Base-by-base conservation (phyloP, 2,888 invertebrate species). In the Coelogynopora nodosa region DNA sequence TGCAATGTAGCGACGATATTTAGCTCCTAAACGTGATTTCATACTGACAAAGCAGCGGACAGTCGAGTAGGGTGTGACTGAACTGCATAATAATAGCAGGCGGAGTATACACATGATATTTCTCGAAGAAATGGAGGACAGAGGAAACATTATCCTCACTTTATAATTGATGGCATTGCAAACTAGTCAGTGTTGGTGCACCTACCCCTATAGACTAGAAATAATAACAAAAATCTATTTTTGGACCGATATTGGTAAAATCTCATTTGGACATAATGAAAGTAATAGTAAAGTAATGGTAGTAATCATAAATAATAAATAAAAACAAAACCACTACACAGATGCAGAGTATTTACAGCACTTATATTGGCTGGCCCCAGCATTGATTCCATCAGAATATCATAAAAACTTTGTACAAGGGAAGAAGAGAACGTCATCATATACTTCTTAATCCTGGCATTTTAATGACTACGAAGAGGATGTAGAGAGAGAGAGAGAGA, bases 251-350 rank as follows among this genome's bases (percentile, higher is more conserved):
- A 26, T 26, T 26, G 74, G 49, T 74, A 23, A 13, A 74, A 74
- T 74, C 74, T 74, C 23, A 13, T 74, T 74, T 74, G 74, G 74
- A 74, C 74, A 74, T 26, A 74, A 74, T 74, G 74, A 74, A 74
- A 74, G 18, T 74, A 26, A 74, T 5, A 74, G 23, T n/a, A 13
- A 10, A 74, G 18, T 74, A 74, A 23, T 74, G 23, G 2, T 74
- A 74, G 23, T 74, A 74, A 23, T 23, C 18, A 49, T 49, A 49
- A 13, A 49, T 49, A 49, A n/a, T n/a, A n/a, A n/a, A n/a, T n/a
- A n/a, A n/a, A n/a, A n/a, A n/a, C n/a, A n/a, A n/a, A n/a, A n/a
- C n/a, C n/a, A 49, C 49, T 49, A 49, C 18, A 49, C 49, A 10
- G n/a, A n/a, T n/a, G n/a, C n/a, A n/a, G n/a, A n/a, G n/a, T n/a